A percentile compares a stretch with the other conserved stretches of the same genome.
Evolutionary conservation across 2,797 vertebrate genomes (phyloP).

Genomic region (Falco novaeseelandiae): DNA sequence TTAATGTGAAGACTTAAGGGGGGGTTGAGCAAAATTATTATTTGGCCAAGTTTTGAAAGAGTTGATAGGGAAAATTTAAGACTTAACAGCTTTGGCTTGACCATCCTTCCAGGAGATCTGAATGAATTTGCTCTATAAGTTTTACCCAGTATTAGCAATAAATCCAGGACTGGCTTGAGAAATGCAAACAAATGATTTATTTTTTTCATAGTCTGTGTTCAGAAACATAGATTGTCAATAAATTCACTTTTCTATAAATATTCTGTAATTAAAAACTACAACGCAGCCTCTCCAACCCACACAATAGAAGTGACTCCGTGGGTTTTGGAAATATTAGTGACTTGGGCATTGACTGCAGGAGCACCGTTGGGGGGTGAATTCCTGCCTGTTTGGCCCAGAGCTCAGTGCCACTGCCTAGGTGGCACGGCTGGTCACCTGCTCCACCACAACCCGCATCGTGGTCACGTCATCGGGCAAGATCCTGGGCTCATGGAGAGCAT

Average conservation of each 20-base stretch:
- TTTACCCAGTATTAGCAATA: background rate
- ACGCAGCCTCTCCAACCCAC: background rate
- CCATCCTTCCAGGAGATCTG: background rate
- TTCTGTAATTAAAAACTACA: background rate
- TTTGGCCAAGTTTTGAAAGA: background rate
- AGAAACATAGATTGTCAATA: background rate
- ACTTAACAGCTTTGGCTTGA: background rate
- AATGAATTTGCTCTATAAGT: background rate
- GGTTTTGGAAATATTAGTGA: background rate
- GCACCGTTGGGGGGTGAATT: background rate
- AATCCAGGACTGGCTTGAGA: background rate
- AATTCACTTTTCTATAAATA: background rate
- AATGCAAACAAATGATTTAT: background rate
- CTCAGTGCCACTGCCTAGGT: rapidly evolving
- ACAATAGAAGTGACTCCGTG: rapidly evolving
- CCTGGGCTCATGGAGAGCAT: background rate
- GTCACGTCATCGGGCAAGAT: rapidly evolving
- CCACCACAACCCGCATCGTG: background rate
- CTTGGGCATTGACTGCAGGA: background rate
- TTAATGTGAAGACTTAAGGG: background rate
- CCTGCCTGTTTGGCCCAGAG: background rate
- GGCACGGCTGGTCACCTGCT: background rate
- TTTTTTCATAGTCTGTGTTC: background rate
- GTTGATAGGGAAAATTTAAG: background rate
- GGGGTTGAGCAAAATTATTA: background rate